phyloP scores from a whole-genome alignment of 2,797 vertebrate species.

The Glossophaga mutica region DNA sequence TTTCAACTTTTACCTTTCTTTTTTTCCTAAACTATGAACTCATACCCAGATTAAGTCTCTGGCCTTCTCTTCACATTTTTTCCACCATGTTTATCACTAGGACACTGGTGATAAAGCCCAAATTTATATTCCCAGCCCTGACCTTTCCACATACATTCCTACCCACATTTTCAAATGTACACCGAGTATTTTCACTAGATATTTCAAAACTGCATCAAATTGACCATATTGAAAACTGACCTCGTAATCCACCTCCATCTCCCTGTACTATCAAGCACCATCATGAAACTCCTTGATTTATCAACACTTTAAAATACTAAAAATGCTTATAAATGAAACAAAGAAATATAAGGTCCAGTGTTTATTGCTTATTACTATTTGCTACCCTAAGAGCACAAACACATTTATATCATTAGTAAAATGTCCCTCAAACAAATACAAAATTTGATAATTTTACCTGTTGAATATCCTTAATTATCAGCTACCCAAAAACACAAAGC shows the following conservation, averaged over 20 bases:
- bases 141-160: neutral
- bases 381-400: neutral
- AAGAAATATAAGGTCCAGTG: neutral
- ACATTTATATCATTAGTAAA: conserved; percentile 19
- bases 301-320: neutral
- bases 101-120: neutral
- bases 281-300: conserved; percentile 13
- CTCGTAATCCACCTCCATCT: neutral
- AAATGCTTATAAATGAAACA: conserved; percentile 11
- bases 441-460: conserved; percentile 28
- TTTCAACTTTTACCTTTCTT: neutral
- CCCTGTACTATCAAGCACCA: neutral
- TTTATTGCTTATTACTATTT: conserved; percentile 23
- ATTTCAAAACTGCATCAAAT: conserved; percentile 33
- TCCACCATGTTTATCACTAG: neutral
- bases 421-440: conserved; percentile 5
- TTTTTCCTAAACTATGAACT: neutral
- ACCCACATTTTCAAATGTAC: neutral
- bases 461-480: conserved; percentile 9
- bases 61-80: neutral
- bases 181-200: neutral
- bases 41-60: conserved; percentile 8
- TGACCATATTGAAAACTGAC: conserved; percentile 20
- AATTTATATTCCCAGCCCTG: neutral
- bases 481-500: neutral